Percentiles rank a stretch among this genome's conserved stretches.
Evolutionary conservation across 2,888 invertebrate species (phyloP).

Genomic region (Apotomis betuletana): DNA sequence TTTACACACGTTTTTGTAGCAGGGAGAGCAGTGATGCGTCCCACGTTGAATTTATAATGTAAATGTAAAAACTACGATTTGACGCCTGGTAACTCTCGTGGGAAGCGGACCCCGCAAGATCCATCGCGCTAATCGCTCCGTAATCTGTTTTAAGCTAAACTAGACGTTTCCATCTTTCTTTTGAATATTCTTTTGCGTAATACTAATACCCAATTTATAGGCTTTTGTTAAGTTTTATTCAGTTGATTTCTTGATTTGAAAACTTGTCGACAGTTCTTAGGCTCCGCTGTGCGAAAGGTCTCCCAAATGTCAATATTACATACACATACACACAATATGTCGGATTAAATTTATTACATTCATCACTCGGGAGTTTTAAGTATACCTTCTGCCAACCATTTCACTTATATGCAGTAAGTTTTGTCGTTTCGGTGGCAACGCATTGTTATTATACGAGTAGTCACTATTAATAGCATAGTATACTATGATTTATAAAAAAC

Average conservation of each 20-base stretch:
- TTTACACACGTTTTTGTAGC: slow-evolving; percentile 47
- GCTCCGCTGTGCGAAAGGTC: not conserved
- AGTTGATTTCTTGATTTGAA: not conserved
- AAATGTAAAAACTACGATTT: slow-evolving; percentile 73
- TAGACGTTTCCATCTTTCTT: slow-evolving; percentile 24
- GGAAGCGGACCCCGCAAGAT: slow-evolving; percentile 67
- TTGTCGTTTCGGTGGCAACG: too few relatives aligned
- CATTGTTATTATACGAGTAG: too few relatives aligned
- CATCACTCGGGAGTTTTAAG: too few relatives aligned
- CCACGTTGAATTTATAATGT: slow-evolving; percentile 72
- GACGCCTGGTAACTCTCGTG: slow-evolving; percentile 71
- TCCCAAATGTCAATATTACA: not conserved
- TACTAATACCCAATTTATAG: not conserved
- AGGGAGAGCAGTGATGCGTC: slow-evolving; percentile 75
- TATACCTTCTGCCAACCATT: too few relatives aligned
- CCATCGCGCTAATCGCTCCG: slow-evolving; percentile 47
- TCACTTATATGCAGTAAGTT: too few relatives aligned
- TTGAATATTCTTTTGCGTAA: slow-evolving; percentile 2
- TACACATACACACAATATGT: not conserved
- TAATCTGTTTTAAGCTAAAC: slow-evolving; percentile 36
- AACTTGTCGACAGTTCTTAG: not conserved
- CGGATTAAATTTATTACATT: too few relatives aligned
- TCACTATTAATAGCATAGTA: too few relatives aligned
- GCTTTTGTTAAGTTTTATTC: not conserved
- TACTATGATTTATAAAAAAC: too few relatives aligned